phyloP scores from a whole-genome alignment of 2,888 invertebrate genomes.

The Deilephila porcellus region DNA sequence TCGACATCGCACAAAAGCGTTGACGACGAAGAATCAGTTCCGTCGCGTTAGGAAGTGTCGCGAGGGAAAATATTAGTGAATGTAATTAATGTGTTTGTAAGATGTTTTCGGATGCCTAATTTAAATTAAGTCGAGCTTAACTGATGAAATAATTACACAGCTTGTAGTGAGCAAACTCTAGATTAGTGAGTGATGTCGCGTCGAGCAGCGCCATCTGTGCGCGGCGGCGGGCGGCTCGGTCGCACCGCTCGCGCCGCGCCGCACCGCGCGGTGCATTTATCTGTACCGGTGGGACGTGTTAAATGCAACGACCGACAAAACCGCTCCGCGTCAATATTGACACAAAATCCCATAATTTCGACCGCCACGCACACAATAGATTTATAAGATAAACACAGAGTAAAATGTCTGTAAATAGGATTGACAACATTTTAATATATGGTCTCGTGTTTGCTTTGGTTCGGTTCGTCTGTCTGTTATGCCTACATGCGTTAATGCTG shows the following conservation, averaged over 20 bases:
- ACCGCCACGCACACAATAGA: slow-evolving; percentile 83
- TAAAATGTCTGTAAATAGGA: slow-evolving; percentile 84
- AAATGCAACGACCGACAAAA: slow-evolving; percentile 79
- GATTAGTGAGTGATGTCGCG: slow-evolving; percentile 26
- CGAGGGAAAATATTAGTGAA: slow-evolving; percentile 14
- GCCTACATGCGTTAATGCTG: slow-evolving; percentile 83
- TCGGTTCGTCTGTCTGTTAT: slow-evolving; percentile 77
- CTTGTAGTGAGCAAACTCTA: slow-evolving; percentile 1
- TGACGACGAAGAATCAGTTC: slow-evolving; percentile 11
- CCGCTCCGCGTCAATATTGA: slow-evolving; percentile 79
- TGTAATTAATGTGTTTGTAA: slow-evolving; percentile 8
- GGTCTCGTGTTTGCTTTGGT: slow-evolving; percentile 79
- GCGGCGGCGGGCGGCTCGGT: slow-evolving; percentile 30
- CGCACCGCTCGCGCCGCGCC: slow-evolving; percentile 35
- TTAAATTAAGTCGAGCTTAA: slow-evolving; percentile 9
- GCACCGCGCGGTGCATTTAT: slow-evolving; percentile 48
- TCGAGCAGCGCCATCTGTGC: slow-evolving; percentile 67
- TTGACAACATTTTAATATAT: slow-evolving; percentile 85
- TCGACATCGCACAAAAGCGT: slow-evolving; percentile 25
- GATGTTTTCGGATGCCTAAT: not conserved
- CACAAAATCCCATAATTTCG: slow-evolving; percentile 82
- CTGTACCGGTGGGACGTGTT: slow-evolving; percentile 76
- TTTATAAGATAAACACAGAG: slow-evolving; percentile 84
- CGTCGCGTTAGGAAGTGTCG: slow-evolving; percentile 25
- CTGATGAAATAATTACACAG: not conserved